Percentiles rank a stretch among this genome's conserved stretches.
Evolutionary conservation across 2,888 invertebrate species (phyloP).

Genomic region (Tyria jacobaeae): DNA sequence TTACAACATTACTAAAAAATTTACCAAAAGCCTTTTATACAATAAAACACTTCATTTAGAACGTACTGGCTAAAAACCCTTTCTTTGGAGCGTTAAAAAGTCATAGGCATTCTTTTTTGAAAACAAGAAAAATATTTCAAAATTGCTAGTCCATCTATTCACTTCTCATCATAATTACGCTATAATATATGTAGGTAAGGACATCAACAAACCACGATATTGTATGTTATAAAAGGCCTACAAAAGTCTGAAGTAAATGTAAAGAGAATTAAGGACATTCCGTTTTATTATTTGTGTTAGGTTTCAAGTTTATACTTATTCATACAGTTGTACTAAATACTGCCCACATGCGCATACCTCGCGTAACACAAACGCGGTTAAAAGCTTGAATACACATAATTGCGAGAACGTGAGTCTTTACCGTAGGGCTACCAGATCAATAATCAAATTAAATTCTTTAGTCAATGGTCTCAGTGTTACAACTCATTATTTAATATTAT

Average conservation of each 20-base stretch:
- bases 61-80: neutral
- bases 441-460: constrained; percentile 29
- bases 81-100: neutral
- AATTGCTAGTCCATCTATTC: neutral
- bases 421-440: constrained; percentile 42
- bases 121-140: neutral
- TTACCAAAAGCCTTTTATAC: neutral
- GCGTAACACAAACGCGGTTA: constrained; percentile 50
- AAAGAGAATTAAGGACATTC: constrained; percentile 48
- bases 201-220: constrained; percentile 19
- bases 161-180: constrained; percentile 9
- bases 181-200: constrained; percentile 19
- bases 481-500: neutral
- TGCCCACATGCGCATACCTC: constrained; percentile 49
- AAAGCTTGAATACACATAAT: constrained; percentile 64
- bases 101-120: neutral
- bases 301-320: constrained; percentile 51
- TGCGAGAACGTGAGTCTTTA: constrained; percentile 53
- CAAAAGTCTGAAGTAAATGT: constrained; percentile 32
- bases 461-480: constrained; percentile 19
- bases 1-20: neutral
- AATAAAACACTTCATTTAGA: neutral
- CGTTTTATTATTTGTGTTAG: constrained; percentile 44
- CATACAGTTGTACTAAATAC: constrained; percentile 47
- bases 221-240: constrained; percentile 29